A percentile compares a stretch with the other conserved stretches of the same genome.
Evolutionary conservation across 2,113 vertebrate species (phyloP).

Genomic region (Paradoxurus hermaphroditus): DNA sequence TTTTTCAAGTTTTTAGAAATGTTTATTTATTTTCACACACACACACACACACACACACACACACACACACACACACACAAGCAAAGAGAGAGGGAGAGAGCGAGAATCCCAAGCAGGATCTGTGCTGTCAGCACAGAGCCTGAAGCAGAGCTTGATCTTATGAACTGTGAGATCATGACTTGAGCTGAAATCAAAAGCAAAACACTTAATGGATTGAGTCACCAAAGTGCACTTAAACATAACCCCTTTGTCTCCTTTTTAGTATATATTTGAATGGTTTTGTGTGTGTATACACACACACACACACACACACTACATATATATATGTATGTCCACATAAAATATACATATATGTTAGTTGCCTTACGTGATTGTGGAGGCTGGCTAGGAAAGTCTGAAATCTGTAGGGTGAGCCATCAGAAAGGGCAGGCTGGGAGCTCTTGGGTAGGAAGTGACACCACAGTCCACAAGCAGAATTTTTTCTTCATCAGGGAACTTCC

Average conservation of each 20-base stretch:
- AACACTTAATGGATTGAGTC: no score
- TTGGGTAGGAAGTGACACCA: background rate
- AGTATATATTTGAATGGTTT: background rate
- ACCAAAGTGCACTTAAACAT: no score
- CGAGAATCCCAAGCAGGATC: no score
- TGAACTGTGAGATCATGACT: no score
- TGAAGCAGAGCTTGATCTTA: no score
- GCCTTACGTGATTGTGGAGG: background rate
- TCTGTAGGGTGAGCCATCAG: background rate
- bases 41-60: no score
- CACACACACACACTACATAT: background rate
- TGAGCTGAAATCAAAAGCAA: no score
- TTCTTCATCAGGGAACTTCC: background rate
- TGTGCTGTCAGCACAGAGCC: no score
- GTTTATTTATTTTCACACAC: no score
- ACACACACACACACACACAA: no score
- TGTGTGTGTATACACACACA: background rate
- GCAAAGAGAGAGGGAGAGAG: no score
- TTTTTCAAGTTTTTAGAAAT: no score
- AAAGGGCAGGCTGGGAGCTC: background rate
- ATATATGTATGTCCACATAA: background rate
- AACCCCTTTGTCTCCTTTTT: background rate
- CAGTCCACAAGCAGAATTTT: background rate
- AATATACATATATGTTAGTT: background rate
- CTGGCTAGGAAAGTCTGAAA: constrained; percentile 10